phyloP scores from a whole-genome alignment of 2,888 invertebrate species.

The Biston stratarius region DNA sequence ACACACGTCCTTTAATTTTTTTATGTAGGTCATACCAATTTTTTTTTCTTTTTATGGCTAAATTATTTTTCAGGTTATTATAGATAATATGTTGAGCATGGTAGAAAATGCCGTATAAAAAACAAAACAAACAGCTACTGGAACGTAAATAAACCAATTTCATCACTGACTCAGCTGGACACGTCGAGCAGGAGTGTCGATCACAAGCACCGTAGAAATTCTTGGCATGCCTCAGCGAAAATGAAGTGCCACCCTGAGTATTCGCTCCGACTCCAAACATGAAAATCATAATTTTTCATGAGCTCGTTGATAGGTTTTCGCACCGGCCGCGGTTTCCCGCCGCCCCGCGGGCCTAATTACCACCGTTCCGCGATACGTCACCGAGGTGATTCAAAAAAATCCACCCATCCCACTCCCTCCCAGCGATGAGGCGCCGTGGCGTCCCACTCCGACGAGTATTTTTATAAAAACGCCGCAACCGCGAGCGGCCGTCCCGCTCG shows the following conservation, averaged over 20 bases:
- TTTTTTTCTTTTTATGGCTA: no score
- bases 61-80: not conserved
- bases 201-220: slow-evolving; percentile 63
- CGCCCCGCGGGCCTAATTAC: slow-evolving; percentile 86
- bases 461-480: slow-evolving; percentile 86
- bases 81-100: not conserved
- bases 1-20: no score
- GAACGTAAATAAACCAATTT: slow-evolving; percentile 28
- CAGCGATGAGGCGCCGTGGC: slow-evolving; percentile 55
- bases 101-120: not conserved
- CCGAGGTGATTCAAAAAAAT: slow-evolving; percentile 84
- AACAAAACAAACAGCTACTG: not conserved
- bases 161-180: slow-evolving; percentile 44
- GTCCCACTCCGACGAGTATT: slow-evolving; percentile 80
- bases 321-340: slow-evolving; percentile 84
- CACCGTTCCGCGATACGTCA: slow-evolving; percentile 84
- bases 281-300: slow-evolving; percentile 86
- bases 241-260: slow-evolving; percentile 74
- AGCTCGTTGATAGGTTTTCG: slow-evolving; percentile 86
- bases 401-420: slow-evolving; percentile 79
- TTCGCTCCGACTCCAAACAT: slow-evolving; percentile 68
- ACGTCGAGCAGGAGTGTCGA: slow-evolving; percentile 58
- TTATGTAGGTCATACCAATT: no score
- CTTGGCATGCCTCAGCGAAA: slow-evolving; percentile 65
- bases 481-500: slow-evolving; percentile 83